Evolutionary conservation across 2,797 vertebrate genomes (phyloP), one percentile per base, ranked within the genome.

Genomic region (Eulemur albifrons): DNA sequence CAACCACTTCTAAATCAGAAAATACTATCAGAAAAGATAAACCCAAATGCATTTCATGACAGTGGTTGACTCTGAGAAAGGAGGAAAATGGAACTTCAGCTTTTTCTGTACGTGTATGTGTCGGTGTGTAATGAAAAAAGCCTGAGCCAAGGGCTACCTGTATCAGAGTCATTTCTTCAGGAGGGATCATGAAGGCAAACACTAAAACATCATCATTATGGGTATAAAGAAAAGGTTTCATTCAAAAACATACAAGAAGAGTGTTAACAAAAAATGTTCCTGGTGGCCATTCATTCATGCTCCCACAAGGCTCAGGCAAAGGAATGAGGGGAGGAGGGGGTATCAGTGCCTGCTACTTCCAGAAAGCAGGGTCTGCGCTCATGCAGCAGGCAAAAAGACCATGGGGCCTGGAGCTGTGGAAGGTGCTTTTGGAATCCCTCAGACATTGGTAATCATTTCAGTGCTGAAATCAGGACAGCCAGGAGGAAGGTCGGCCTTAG

Each of bases 11-110:
- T 91, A 91, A 88, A 76, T 69, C 67, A 93, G 72, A 72, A 90
- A 96, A 85, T 32, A 94, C 79, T 80, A 61, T 83, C 75, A 80
- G n/a, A 81, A 96, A 93, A 76, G 25, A 93, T 57, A 86, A 90
- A 59, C 59, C 23, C 43, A 70, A 90, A 88, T 94, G 90, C 7
- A 81, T 76, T 88, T 70, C 50, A 48, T 75, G 65, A 88, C 25
- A 81, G 9, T 3, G 7, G 15, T 27, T 70, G 40, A 83, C 59
- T 90, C 38, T 65, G 45, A 45, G 59, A 88, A 91, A 35, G 43
- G 25, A 59, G 8, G n/a, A 93, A 79, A 93, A 94, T 30, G n/a
- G 23, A 75, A 61, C 54, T 95, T 87, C n/a, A 20, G 4, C 45
- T 77, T 83, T 73, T 21, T 45, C 21, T 77, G 23, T 35, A 30